Evolutionary conservation across 2,888 invertebrate genomes (phyloP).

Genomic region (Drosophila mulleri): DNA sequence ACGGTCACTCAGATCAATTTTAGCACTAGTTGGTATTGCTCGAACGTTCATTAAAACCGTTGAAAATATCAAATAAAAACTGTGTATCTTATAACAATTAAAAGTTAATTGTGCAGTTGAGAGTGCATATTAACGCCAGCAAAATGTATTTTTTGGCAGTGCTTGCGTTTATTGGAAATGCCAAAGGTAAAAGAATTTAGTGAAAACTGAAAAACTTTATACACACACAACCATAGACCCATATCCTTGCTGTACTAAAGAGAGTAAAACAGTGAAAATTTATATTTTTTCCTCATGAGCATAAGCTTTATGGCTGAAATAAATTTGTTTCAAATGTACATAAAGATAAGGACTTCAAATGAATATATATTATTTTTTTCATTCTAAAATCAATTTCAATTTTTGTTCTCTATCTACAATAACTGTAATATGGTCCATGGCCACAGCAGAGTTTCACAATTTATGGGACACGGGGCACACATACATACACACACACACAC

Average conservation of each 20-base stretch:
- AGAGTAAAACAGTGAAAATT: slow-evolving; percentile 60
- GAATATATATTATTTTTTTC: slow-evolving; percentile 38
- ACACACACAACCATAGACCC: slow-evolving; percentile 55
- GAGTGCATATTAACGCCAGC: slow-evolving; percentile 56
- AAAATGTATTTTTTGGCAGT: slow-evolving; percentile 83
- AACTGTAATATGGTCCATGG: slow-evolving; percentile 77
- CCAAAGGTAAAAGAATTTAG: slow-evolving; percentile 81
- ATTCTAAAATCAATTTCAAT: slow-evolving; percentile 66
- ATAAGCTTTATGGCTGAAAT: neutral
- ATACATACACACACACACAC: slow-evolving; percentile 19
- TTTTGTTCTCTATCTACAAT: slow-evolving; percentile 60
- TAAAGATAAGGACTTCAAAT: slow-evolving; percentile 4
- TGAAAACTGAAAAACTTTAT: slow-evolving; percentile 67
- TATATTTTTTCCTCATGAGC: slow-evolving; percentile 18
- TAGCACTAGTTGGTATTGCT: slow-evolving; percentile 70
- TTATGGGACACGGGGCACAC: slow-evolving; percentile 72
- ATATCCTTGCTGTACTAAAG: slow-evolving; percentile 56
- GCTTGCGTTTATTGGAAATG: slow-evolving; percentile 83
- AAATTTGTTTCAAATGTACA: slow-evolving; percentile 12
- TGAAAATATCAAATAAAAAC: slow-evolving; percentile 63
- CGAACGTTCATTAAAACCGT: slow-evolving; percentile 72
- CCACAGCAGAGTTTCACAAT: slow-evolving; percentile 74
- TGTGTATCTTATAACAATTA: slow-evolving; percentile 44
- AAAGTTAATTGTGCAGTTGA: slow-evolving; percentile 50
- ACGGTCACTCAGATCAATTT: slow-evolving; percentile 49